A percentile compares a stretch with the other conserved stretches of the same genome.
Evolutionary conservation across 2,797 vertebrate species (phyloP).

Genomic region (Crocidura indochinensis): DNA sequence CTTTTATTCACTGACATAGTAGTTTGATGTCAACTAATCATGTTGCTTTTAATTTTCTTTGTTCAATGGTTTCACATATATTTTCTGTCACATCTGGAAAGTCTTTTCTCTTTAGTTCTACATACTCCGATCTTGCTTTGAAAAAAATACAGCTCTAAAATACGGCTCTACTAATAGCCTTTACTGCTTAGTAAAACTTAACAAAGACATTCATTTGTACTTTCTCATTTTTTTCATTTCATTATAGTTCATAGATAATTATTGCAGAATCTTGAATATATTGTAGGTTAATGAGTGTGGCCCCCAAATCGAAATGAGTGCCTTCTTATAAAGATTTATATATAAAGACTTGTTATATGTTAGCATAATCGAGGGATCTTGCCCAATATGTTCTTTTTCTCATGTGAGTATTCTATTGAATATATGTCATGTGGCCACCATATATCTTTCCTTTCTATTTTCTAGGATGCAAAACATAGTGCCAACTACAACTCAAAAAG

Average conservation of each 20-base stretch:
- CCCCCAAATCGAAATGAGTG: constrained; percentile 17
- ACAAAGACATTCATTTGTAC: too few species aligned
- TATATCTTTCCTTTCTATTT: constrained; percentile 30
- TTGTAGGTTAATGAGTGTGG: neutral
- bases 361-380: neutral
- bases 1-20: neutral
- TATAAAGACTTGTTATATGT: neutral
- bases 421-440: neutral
- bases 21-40: constrained; percentile 39
- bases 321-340: neutral
- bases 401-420: neutral
- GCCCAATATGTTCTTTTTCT: neutral
- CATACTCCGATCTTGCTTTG: neutral
- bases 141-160: constrained; percentile 43
- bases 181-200: neutral
- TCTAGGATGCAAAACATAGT: neutral
- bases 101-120: neutral
- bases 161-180: neutral
- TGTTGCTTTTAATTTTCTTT: constrained; percentile 28
- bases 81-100: neutral
- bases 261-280: constrained; percentile 33
- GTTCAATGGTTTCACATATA: constrained; percentile 6
- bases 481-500: neutral
- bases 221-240: constrained; percentile 23
- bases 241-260: constrained; percentile 41